A percentile compares a stretch with the other conserved stretches of the same genome.
These are phyloP conservation scores for Rutpela maculata DNA, from an alignment of 2,888 invertebrate species.

Conservation along the genomic window DNA sequence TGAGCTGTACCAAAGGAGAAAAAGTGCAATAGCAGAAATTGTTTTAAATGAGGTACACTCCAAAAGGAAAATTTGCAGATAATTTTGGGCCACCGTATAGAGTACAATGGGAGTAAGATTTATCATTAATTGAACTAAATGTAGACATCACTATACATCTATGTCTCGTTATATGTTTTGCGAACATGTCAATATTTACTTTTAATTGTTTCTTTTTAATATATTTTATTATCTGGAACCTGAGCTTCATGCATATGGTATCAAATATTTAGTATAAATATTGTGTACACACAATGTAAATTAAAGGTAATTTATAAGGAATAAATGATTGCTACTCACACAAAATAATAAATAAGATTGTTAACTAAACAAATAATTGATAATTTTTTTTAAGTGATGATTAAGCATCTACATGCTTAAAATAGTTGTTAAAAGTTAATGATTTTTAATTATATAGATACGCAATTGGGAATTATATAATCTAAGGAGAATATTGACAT, in stretches of 20 bases:
- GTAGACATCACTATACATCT: too few relatives aligned
- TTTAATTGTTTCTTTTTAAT: neutral
- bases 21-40: too few relatives aligned
- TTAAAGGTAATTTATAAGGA: neutral
- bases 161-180: neutral
- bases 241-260: neutral
- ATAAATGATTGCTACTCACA: neutral
- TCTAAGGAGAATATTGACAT: too few relatives aligned
- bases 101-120: too few relatives aligned
- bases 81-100: too few relatives aligned
- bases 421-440: neutral
- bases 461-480: too few relatives aligned
- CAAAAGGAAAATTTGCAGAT: too few relatives aligned
- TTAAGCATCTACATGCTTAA: neutral
- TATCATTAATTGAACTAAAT: too few relatives aligned
- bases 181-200: neutral
- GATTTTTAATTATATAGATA: too few relatives aligned
- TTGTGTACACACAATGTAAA: neutral
- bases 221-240: neutral
- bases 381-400: neutral
- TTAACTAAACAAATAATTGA: conserved; percentile 1
- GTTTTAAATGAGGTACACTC: too few relatives aligned
- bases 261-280: neutral
- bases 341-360: neutral
- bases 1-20: too few relatives aligned